phyloP scores from a whole-genome alignment of 2,113 vertebrate genomes.

The Choloepus hoffmanni region DNA sequence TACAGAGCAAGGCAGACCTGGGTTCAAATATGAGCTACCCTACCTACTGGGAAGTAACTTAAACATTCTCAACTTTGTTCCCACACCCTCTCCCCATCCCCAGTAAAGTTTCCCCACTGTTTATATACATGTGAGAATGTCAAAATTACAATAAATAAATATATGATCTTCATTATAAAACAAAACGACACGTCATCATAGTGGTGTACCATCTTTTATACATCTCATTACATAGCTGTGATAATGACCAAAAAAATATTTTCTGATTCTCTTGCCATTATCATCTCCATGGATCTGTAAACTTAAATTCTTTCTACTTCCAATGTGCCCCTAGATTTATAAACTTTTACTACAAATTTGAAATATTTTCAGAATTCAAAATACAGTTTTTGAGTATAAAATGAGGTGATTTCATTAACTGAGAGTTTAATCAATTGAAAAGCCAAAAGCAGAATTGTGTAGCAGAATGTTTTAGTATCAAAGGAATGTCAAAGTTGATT shows the following conservation, averaged over 20 bases:
- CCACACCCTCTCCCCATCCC: neutral
- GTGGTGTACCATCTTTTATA: neutral
- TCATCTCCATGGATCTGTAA: constrained; percentile 27
- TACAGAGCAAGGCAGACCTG: neutral
- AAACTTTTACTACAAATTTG: neutral
- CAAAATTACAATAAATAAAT: constrained; percentile 7
- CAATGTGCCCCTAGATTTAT: neutral
- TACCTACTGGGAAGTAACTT: neutral
- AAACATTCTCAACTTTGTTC: neutral
- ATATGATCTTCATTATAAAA: constrained; percentile 25
- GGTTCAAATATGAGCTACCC: neutral
- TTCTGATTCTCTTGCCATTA: neutral
- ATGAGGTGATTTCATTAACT: neutral
- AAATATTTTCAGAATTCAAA: neutral
- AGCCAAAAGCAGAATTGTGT: neutral
- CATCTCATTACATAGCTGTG: neutral
- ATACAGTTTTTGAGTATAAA: neutral
- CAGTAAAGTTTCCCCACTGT: neutral
- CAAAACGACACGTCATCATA: neutral
- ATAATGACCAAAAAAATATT: neutral
- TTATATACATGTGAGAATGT: neutral
- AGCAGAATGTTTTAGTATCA: neutral
- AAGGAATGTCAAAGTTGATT: neutral
- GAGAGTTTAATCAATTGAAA: neutral
- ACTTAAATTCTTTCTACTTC: constrained; percentile 19